Percentiles rank a stretch among this genome's conserved stretches.
Evolutionary conservation across 2,888 invertebrate genomes (phyloP).

Genomic region (Dolomedes plantarius): DNA sequence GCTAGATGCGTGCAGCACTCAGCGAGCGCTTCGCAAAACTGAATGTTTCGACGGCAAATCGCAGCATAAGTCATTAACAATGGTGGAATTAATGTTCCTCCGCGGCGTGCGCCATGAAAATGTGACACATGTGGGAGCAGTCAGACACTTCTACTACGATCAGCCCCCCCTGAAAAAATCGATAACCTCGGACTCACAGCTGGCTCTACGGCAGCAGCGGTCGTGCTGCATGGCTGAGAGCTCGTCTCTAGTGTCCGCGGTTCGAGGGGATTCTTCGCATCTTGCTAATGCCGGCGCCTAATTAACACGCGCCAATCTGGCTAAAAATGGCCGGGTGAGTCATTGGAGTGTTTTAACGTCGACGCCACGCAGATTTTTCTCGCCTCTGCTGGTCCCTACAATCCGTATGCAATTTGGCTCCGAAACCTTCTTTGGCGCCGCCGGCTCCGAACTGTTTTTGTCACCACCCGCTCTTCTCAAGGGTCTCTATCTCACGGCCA

Average conservation of each 20-base stretch:
- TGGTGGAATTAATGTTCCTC: slow-evolving; percentile 71
- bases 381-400: slow-evolving; percentile 39
- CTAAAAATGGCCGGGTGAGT: slow-evolving; percentile 71
- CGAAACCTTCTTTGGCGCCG: slow-evolving; percentile 32
- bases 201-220: slow-evolving; percentile 41
- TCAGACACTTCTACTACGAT: slow-evolving; percentile 65
- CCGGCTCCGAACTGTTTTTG: slow-evolving; percentile 28
- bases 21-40: slow-evolving; percentile 62
- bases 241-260: slow-evolving; percentile 1
- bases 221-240: slow-evolving; percentile 37
- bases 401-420: slow-evolving; percentile 49
- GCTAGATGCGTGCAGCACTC: slow-evolving; percentile 45
- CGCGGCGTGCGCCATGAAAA: slow-evolving; percentile 70
- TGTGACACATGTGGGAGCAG: slow-evolving; percentile 71
- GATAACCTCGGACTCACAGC: slow-evolving; percentile 55
- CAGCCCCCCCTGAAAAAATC: slow-evolving; percentile 50
- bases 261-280: slow-evolving; percentile 35
- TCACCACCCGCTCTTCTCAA: slow-evolving; percentile 41
- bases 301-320: slow-evolving; percentile 71
- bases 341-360: slow-evolving; percentile 66
- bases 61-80: slow-evolving; percentile 72
- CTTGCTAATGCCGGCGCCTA: slow-evolving; percentile 63
- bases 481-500: slow-evolving; percentile 56
- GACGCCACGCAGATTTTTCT: slow-evolving; percentile 69
- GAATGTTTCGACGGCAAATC: slow-evolving; percentile 67